Base-by-base conservation (phyloP, 1,140 invertebrate genomes). In the Eulimnadia texana region DNA sequence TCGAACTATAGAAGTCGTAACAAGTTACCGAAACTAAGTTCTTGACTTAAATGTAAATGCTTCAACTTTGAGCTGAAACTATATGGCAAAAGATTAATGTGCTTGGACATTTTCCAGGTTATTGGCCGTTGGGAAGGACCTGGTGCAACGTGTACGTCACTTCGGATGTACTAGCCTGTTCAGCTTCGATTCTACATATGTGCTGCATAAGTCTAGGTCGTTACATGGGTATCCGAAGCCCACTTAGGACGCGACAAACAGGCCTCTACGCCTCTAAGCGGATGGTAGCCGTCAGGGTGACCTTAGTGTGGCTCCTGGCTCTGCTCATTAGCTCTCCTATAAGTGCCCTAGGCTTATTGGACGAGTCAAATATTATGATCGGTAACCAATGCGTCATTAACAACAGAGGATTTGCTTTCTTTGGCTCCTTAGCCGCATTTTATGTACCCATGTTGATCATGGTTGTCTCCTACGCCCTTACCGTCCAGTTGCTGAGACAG, bases 171-270 rank as follows among this genome's bases (percentile, higher is more conserved):
- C 76, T 95, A 28, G 88, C 91, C 58, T 96, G 93, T 70, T 92
- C 89, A 0, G 86, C 90, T 6, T 91, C 87, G 67, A 97, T 97
- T 70, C 86, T 94, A 82, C 93, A 97, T 79, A 95, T 97, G 90
- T 93, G 91, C 71, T 93, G 91, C 74, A 96, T 97, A 71, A 91
- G 88, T 42, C 78, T 97, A 64, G 90, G 91, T 63, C 82, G 93
- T 67, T 97, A 93, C 73, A 72, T 94, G 62, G 90, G 90, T 50
- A 94, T 97, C 62, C 78, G 89, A 29, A 90, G 90, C 73, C 93
- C 93, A 0, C 73, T 97, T 64, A 86, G 84, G 67, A 88, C 85
- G 11, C 75, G 88, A 24, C 50, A 52, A n/a, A 27, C 58, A n/a
- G 62, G 49, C 66, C 81, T 79, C 57, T 70, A 70, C 62, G 84